Percentiles rank a stretch among this genome's conserved stretches.
Conservation (phyloP, 2,113 vertebrate species). For the Eclectus roratus region DNA sequence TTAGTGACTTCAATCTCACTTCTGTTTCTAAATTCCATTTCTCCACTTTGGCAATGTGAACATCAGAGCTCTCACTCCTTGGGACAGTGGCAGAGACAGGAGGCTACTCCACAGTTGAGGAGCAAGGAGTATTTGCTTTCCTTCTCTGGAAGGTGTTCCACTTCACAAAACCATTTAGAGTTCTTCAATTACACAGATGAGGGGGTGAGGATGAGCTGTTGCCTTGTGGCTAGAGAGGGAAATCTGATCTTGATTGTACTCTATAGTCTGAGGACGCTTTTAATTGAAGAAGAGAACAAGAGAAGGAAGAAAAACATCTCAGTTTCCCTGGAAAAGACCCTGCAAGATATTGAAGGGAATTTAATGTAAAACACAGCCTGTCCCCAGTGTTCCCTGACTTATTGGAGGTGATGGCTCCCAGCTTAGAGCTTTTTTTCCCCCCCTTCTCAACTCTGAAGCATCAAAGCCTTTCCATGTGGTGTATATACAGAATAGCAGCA, state of each 20-base stretch:
- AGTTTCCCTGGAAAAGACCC: neutral
- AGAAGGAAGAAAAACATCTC: neutral
- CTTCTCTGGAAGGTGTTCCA: neutral
- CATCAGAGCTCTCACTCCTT: neutral
- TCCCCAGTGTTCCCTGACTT: neutral
- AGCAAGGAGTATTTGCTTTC: neutral
- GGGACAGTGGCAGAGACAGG: neutral
- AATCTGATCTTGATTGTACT: neutral
- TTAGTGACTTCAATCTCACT: neutral
- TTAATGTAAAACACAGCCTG: neutral
- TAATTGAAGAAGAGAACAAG: neutral
- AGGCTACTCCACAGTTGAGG: neutral
- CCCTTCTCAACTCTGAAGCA: neutral
- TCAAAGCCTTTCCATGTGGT: neutral
- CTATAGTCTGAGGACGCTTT: neutral
- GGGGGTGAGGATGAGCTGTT: neutral
- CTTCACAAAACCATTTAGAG: neutral
- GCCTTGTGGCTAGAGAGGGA: neutral
- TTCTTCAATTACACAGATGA: neutral
- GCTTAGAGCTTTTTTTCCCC: fast-evolving
- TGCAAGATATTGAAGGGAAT: neutral
- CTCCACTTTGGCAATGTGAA: neutral
- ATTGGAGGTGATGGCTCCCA: neutral
- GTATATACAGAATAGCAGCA: neutral
- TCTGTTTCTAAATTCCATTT: neutral